Conservation (phyloP, 2,113 vertebrate species). For the Cariama cristata region DNA sequence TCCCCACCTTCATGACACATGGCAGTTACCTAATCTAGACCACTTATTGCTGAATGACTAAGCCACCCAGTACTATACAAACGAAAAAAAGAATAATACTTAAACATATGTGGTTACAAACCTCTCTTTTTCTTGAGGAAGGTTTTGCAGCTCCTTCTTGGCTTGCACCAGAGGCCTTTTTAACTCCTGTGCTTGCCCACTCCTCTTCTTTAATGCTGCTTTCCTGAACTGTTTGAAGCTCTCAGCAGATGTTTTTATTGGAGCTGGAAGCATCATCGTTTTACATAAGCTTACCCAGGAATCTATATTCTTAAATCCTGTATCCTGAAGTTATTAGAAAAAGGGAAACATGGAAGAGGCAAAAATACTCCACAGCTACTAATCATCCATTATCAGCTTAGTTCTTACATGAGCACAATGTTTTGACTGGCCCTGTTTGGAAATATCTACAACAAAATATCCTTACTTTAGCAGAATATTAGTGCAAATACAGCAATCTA, state of each 20-base stretch:
- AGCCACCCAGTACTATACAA: neutral
- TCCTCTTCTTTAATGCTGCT: constrained; percentile 84
- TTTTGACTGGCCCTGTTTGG: neutral
- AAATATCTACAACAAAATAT: neutral
- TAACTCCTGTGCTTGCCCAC: constrained; percentile 71
- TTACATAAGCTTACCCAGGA: constrained; percentile 89
- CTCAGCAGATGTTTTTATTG: constrained; percentile 84
- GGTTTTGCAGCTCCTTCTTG: constrained; percentile 42
- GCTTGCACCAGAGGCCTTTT: constrained; percentile 67
- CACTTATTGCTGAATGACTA: neutral
- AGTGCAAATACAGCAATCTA: neutral
- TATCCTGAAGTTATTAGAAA: constrained; percentile 75
- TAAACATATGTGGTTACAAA: constrained; percentile 18
- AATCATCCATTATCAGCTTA: neutral
- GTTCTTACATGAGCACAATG: neutral
- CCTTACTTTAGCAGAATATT: neutral
- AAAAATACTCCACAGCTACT: neutral
- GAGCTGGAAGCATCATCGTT: constrained; percentile 58
- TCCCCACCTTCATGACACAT: neutral
- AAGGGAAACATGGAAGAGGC: neutral
- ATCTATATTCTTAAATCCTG: constrained; percentile 81
- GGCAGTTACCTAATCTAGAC: neutral
- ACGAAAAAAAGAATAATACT: neutral
- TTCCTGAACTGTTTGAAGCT: constrained; percentile 89
- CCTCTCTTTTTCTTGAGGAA: constrained; percentile 54